A percentile compares a stretch with the other conserved stretches of the same genome.
These are phyloP conservation scores for Gerris lacustris DNA, from an alignment of 2,888 invertebrate genomes.

Conservation along the genomic window DNA sequence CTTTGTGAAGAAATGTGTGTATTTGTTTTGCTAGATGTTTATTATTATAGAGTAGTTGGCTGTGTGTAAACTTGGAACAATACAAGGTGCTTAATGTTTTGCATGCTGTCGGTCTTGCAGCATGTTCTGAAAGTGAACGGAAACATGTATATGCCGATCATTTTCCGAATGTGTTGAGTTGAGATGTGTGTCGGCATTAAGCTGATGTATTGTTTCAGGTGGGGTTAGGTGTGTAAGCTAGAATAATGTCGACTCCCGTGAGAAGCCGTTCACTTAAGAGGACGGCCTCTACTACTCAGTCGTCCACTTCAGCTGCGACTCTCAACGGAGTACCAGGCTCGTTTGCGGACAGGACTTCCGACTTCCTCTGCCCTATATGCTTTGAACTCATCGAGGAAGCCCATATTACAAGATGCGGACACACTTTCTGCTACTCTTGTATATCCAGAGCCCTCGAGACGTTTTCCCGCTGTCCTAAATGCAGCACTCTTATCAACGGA, in stretches of 20 bases:
- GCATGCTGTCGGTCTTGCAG: slow-evolving; percentile 14
- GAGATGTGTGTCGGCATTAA: slow-evolving; percentile 20
- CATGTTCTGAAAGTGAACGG: slow-evolving; percentile 17
- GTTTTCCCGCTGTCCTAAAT: slow-evolving; percentile 67
- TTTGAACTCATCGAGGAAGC: slow-evolving; percentile 81
- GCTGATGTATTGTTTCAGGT: slow-evolving; percentile 45
- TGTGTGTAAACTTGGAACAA: slow-evolving; percentile 37
- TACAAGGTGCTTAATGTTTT: slow-evolving; percentile 30
- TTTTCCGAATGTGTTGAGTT: slow-evolving; percentile 18
- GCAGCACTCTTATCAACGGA: slow-evolving; percentile 56
- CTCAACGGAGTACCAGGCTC: slow-evolving; percentile 52
- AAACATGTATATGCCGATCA: slow-evolving; percentile 14
- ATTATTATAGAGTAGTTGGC: neutral
- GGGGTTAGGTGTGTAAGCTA: slow-evolving; percentile 35
- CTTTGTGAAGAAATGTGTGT: neutral
- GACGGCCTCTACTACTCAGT: slow-evolving; percentile 37
- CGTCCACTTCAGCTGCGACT: slow-evolving; percentile 42
- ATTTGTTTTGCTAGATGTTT: neutral
- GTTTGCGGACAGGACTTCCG: slow-evolving; percentile 54
- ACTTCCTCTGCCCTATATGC: slow-evolving; percentile 66
- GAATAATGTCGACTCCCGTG: slow-evolving; percentile 36
- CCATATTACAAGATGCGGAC: slow-evolving; percentile 82
- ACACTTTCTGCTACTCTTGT: slow-evolving; percentile 79
- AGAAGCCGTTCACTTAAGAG: slow-evolving; percentile 37
- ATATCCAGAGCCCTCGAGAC: slow-evolving; percentile 55